Evolutionary conservation across 2,113 vertebrate species (phyloP).

Genomic region (Indicator indicator): DNA sequence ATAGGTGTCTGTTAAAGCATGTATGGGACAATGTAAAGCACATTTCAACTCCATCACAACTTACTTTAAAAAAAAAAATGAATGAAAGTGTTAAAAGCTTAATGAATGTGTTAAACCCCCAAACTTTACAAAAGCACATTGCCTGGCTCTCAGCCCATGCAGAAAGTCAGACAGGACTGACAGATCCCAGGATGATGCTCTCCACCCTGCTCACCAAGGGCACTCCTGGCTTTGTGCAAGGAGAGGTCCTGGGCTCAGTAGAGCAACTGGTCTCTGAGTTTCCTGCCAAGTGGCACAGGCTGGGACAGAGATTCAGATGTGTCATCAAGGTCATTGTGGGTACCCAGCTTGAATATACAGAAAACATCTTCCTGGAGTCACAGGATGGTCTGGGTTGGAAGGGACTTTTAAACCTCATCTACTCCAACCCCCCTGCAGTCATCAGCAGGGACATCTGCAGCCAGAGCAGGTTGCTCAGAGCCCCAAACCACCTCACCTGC

Average conservation of each 20-base stretch:
- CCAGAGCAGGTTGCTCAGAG: neutral
- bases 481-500: neutral
- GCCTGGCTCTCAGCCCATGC: neutral
- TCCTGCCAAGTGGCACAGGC: neutral
- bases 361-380: neutral
- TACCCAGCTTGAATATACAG: neutral
- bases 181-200: neutral
- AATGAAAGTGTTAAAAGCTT: neutral
- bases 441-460: neutral
- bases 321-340: neutral
- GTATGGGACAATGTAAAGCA: neutral
- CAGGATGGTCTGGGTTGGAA: neutral
- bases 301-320: neutral
- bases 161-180: fast-evolving
- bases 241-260: neutral
- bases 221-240: neutral
- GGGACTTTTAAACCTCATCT: neutral
- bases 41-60: neutral
- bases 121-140: neutral
- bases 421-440: neutral
- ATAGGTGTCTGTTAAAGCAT: neutral
- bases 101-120: neutral
- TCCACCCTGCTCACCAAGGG: neutral
- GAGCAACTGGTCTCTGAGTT: neutral
- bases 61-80: neutral